Evolutionary conservation across 2,888 invertebrate genomes (phyloP).

Genomic region (Cephus rjabovi): DNA sequence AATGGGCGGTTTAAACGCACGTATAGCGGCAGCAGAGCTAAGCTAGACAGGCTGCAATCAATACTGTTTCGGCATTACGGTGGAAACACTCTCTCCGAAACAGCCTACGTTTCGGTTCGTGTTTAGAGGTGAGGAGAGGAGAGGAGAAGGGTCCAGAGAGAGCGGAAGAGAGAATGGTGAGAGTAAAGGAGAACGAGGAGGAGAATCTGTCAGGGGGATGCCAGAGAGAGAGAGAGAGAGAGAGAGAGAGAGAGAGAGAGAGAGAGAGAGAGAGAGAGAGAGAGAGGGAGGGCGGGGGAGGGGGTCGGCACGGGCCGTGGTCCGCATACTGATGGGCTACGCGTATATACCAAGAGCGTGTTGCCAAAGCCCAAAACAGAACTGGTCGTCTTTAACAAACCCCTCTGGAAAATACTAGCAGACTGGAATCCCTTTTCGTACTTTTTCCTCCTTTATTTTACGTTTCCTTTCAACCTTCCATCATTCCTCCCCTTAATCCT

Average conservation of each 20-base stretch:
- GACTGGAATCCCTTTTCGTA: not conserved
- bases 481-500: too few species aligned
- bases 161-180: conserved; percentile 20
- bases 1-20: conserved; percentile 7
- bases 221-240: too few species aligned
- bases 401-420: conserved; percentile 1
- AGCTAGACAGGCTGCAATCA: conserved; percentile 62
- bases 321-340: conserved; percentile 65
- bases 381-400: conserved; percentile 21
- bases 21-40: conserved; percentile 47
- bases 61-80: conserved; percentile 66
- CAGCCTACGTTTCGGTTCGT: conserved; percentile 59
- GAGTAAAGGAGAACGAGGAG: conserved; percentile 26
- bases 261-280: conserved; percentile 12
- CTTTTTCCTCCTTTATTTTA: too few species aligned
- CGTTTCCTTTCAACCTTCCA: too few species aligned
- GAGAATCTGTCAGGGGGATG: too few species aligned
- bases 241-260: too few species aligned
- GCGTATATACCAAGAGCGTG: conserved; percentile 43
- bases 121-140: conserved; percentile 13
- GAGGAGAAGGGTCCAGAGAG: conserved; percentile 11
- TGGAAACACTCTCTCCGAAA: conserved; percentile 64
- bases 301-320: conserved; percentile 56
- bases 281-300: conserved; percentile 29
- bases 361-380: conserved; percentile 50